These are phyloP conservation scores for Climacteris rufus DNA, from an alignment of 2,113 vertebrate species.

Conservation along the genomic window DNA sequence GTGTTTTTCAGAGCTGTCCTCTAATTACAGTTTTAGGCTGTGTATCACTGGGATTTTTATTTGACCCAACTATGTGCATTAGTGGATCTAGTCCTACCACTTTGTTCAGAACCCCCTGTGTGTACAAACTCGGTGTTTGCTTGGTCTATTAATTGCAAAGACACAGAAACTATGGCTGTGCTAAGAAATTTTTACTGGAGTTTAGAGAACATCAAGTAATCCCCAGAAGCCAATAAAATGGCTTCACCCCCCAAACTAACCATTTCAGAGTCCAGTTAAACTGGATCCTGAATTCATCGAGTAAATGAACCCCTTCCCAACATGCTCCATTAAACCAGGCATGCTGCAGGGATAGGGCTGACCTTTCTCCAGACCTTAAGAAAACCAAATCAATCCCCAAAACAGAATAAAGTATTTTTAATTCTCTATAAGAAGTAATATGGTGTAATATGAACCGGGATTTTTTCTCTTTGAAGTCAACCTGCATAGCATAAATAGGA, in stretches of 20 bases:
- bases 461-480: neutral
- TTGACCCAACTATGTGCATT: neutral
- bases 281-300: neutral
- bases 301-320: neutral
- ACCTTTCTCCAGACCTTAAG: neutral
- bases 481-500: neutral
- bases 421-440: neutral
- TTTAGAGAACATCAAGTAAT: neutral
- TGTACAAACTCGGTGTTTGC: neutral
- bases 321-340: neutral
- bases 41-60: neutral
- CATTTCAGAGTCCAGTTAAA: neutral
- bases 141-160: neutral
- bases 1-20: neutral
- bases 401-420: neutral
- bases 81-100: neutral
- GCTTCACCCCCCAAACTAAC: neutral
- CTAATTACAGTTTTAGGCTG: neutral
- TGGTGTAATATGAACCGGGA: neutral
- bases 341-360: neutral
- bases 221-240: neutral
- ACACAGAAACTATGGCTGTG: neutral
- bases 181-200: neutral
- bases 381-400: neutral
- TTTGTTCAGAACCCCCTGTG: neutral